Evolutionary conservation across 2,797 vertebrate genomes (phyloP), one percentile per base, ranked within the genome.

Genomic region (Myripristis jacobus): DNA sequence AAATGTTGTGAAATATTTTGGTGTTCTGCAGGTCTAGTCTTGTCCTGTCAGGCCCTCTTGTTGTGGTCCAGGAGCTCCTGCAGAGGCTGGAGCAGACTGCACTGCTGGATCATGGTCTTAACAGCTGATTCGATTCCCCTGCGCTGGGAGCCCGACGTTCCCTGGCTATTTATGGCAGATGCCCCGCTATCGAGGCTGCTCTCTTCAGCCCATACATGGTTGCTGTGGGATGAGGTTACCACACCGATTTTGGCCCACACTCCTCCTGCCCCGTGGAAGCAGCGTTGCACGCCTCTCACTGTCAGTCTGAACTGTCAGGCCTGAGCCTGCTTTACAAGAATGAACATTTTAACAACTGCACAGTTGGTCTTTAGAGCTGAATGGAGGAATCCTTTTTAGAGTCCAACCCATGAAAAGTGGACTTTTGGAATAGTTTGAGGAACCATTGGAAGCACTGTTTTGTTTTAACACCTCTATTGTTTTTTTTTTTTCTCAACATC

Each of bases 151-250:
- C 58, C 67, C 27, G n/a, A 66, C 19, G 74, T 87, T 85, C 63
- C 77, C 84, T 81, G 90, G 89, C 93, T 94, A 94, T 94, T 94
- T 94, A 93, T 93, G 94, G 93, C 91, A 87, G 91, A 91, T 85
- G 89, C 92, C 87, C 81, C 65, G 82, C 70, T 52, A 83, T 85
- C 58, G 63, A 81, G 82, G 84, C 87, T 59, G 83, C 83, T 89
- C 83, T 87, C 87, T 91, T 91, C 91, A 90, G 92, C 75, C 93
- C 94, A 89, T 94, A 94, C 93, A 94, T 93, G 94, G 94, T 80
- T 87, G 90, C 84, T 80, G 83, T 81, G 80, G 91, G 90, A 84
- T 93, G 89, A 92, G 81, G 91, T 93, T 90, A 93, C 89, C 74
- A 71, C 31, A 55, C 84, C 57, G 79, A 48, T 85, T 90, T 88